Conservation (phyloP, 2,113 vertebrate genomes). For the Rousettus leschenaultii region DNA sequence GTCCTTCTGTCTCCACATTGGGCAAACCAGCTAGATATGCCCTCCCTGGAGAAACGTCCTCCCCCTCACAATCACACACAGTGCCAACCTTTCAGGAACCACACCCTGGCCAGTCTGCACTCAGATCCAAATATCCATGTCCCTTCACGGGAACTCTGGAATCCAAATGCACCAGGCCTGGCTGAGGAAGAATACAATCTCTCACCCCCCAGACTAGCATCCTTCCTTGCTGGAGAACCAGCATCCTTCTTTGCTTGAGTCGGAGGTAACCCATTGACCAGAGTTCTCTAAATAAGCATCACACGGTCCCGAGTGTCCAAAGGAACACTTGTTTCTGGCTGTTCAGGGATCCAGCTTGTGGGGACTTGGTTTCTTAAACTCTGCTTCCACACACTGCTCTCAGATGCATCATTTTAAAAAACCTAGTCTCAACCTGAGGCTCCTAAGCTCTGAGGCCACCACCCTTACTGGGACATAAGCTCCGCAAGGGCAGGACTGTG, state of each 20-base stretch:
- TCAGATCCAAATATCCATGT: not conserved
- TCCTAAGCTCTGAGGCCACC: not conserved
- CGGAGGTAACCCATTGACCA: not conserved
- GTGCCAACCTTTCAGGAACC: not conserved
- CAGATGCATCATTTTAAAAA: not conserved
- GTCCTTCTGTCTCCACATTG: not conserved
- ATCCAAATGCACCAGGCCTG: not conserved
- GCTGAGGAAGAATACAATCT: not conserved
- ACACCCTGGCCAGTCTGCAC: not conserved
- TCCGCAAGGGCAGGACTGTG: not conserved
- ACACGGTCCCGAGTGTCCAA: not conserved
- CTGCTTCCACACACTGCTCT: not conserved
- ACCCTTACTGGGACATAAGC: not conserved
- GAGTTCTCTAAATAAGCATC: not conserved
- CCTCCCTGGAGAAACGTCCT: not conserved
- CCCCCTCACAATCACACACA: not conserved
- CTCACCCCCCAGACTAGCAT: accelerated
- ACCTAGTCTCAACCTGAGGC: not conserved
- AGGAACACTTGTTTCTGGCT: not conserved
- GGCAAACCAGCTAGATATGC: not conserved
- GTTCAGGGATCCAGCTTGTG: not conserved
- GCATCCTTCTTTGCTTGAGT: not conserved
- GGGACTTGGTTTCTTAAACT: not conserved
- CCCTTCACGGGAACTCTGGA: not conserved
- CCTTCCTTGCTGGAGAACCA: not conserved